Evolutionary conservation across 2,888 invertebrate species (phyloP).

Genomic region (Cataglyphis albicans): DNA sequence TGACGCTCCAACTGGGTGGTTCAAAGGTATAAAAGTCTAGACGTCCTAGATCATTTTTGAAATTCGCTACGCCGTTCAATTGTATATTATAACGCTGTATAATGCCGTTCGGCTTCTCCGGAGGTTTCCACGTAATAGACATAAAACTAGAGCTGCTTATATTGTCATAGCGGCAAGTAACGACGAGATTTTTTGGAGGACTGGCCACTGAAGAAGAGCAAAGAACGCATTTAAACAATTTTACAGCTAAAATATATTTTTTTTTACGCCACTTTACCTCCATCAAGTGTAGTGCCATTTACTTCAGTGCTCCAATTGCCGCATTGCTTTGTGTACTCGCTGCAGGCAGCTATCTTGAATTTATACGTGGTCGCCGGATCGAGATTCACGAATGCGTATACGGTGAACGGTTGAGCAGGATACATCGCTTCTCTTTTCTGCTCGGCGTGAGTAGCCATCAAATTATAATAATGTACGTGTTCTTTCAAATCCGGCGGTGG

Average conservation of each 20-base stretch:
- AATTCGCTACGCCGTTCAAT: slow-evolving; percentile 87
- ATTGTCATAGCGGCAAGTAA: slow-evolving; percentile 90
- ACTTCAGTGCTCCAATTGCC: slow-evolving; percentile 92
- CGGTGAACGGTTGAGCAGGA: slow-evolving; percentile 89
- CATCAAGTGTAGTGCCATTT: slow-evolving; percentile 94
- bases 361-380: slow-evolving; percentile 93
- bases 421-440: slow-evolving; percentile 88
- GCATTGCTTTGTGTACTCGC: slow-evolving; percentile 91
- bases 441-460: slow-evolving; percentile 88
- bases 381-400: slow-evolving; percentile 93
- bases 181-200: slow-evolving; percentile 90
- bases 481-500: slow-evolving; percentile 90
- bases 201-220: slow-evolving; percentile 88
- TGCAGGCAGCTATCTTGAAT: slow-evolving; percentile 94
- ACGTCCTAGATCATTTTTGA: slow-evolving; percentile 86
- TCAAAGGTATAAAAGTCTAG: slow-evolving; percentile 87
- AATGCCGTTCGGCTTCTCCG: slow-evolving; percentile 91
- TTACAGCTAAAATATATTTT: slow-evolving; percentile 6
- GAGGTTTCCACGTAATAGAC: slow-evolving; percentile 91
- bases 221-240: not conserved
- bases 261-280: slow-evolving; percentile 83
- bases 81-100: slow-evolving; percentile 92
- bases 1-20: slow-evolving; percentile 88
- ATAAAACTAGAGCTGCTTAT: slow-evolving; percentile 89
- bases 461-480: slow-evolving; percentile 92